Evolutionary conservation across 2,797 vertebrate species (phyloP).

Genomic region (Sylvia borin): DNA sequence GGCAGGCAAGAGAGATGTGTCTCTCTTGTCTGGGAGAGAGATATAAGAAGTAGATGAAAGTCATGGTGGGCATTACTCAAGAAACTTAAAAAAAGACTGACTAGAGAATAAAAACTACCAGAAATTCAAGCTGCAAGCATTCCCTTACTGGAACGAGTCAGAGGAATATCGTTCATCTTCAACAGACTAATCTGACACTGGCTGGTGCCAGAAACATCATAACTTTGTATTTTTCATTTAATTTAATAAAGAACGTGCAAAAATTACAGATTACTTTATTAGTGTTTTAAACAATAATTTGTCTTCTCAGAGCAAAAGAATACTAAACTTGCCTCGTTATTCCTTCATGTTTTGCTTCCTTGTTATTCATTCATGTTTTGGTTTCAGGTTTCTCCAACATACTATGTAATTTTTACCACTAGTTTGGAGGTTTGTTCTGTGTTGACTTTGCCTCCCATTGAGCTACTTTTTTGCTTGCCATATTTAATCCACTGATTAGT

Average conservation of each 20-base stretch:
- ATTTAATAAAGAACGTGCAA: not conserved
- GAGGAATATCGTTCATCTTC: not conserved
- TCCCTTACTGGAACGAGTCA: not conserved
- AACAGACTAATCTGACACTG: not conserved
- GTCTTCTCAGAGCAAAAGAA: not conserved
- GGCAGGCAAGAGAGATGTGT: not conserved
- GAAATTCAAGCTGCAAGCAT: not conserved
- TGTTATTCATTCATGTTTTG: constrained; percentile 29
- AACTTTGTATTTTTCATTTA: not conserved
- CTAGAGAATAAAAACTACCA: not conserved
- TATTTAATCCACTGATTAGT: constrained; percentile 56
- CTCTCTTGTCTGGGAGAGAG: not conserved
- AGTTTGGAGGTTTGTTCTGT: constrained; percentile 20
- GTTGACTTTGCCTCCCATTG: constrained; percentile 56
- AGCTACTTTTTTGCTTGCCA: constrained; percentile 26
- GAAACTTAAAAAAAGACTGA: not conserved
- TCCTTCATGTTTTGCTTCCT: not conserved
- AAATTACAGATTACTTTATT: not conserved
- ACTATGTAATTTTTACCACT: constrained; percentile 34
- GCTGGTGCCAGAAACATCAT: not conserved
- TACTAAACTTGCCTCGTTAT: not conserved
- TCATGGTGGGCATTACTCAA: not conserved
- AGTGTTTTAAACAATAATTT: not conserved
- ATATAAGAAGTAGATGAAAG: not conserved
- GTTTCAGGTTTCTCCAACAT: constrained; percentile 31